Evolutionary conservation across 2,113 vertebrate species (phyloP), one percentile per base, ranked within the genome.

Genomic region (Percina caprodes): DNA sequence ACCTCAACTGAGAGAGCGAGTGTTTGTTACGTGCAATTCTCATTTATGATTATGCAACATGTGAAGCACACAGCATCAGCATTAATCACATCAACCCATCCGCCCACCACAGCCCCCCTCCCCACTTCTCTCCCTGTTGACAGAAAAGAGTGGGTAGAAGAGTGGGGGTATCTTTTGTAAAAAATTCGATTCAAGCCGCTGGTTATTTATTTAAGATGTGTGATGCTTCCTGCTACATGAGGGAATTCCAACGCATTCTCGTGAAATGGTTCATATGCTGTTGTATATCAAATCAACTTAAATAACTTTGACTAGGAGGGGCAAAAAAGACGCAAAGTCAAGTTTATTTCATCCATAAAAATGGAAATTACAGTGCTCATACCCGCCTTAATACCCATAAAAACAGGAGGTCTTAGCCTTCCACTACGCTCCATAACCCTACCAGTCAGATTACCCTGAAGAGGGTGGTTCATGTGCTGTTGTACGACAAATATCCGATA

Each of bases 41-140:
- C 63, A 69, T 77, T 68, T 61, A 66, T 80, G 74, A 77, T 88
- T 84, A 86, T 0, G 71, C 74, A 88, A 82, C 70, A 76, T 76
- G 74, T 63, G 55, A 55, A 82, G 78, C 54, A 84, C 63, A 71
- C 68, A 80, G 69, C 82, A 68, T 80, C 79, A 58, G 69, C 80
- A 69, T 69, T 88, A 79, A 85, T 83, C 83, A 76, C 82, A 51
- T 81, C 83, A 67, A 26, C 51, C 61, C 58, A 30, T 76, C 86
- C 88, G 86, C 86, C 88, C 87, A 80, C 88, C 79, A 56, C 71
- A 58, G 30, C 21, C 55, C 61, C 33, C 72, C 63, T 65, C 84
- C 78, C 63, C 68, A n/a, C 33, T 71, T 13, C 78, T 55, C 60
- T 72, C 61, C 56, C 71, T 21, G 62, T 6, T 76, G 71, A 65